Percentiles rank a stretch among this genome's conserved stretches.
These are phyloP conservation scores for Rhizomys pruinosus DNA, from an alignment of 2,113 vertebrate genomes.

Conservation along the genomic window DNA sequence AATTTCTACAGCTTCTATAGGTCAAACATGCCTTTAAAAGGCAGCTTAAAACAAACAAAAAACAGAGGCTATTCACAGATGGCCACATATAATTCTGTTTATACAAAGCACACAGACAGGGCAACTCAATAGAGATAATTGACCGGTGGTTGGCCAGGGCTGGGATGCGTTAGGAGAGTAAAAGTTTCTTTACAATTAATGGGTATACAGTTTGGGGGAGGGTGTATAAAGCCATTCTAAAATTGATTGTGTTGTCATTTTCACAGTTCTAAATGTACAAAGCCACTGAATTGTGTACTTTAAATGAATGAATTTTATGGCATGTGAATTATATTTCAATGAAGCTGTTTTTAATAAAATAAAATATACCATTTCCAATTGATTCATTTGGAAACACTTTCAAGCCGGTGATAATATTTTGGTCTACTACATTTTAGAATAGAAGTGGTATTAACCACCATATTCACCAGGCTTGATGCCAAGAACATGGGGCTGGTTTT, in stretches of 20 bases:
- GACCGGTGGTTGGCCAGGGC: neutral
- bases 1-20: neutral
- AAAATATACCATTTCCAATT: constrained; percentile 21
- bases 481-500: neutral
- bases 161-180: neutral
- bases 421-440: neutral
- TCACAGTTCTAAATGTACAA: neutral
- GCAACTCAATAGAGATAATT: neutral
- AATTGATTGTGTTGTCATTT: neutral
- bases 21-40: neutral
- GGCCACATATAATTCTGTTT: neutral
- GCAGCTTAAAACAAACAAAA: neutral
- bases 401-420: neutral
- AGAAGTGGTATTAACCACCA: neutral
- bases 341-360: neutral
- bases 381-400: neutral
- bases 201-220: neutral
- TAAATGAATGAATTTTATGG: neutral
- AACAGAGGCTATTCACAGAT: neutral
- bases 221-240: neutral
- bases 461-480: neutral
- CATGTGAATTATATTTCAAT: neutral
- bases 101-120: neutral
- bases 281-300: neutral
- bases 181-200: too few species aligned